A percentile compares a stretch with the other conserved stretches of the same genome.
Evolutionary conservation across 92 coral and sea anemone genomes (phyloP).

Genomic region (Parazoanthus atlanticus): DNA sequence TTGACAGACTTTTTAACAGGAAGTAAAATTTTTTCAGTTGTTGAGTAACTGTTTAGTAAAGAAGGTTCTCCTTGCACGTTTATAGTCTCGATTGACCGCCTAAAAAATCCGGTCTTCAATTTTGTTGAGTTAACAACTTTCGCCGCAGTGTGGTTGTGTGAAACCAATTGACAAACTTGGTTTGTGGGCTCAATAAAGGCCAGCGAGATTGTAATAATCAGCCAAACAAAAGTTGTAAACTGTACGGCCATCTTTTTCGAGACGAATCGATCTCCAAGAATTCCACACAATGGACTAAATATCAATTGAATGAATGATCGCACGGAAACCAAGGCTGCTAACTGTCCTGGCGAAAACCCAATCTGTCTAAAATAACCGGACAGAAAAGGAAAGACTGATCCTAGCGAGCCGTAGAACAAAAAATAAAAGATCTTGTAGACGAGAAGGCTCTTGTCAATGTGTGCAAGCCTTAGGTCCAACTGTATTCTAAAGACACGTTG

Average conservation of each 20-base stretch:
- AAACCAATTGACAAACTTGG: conserved; percentile 81
- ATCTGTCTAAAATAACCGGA: conserved; percentile 88
- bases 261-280: conserved; percentile 79
- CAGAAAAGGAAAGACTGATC: conserved; percentile 86
- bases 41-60: conserved; percentile 1
- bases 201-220: conserved; percentile 85
- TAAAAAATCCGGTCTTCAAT: conserved; percentile 92
- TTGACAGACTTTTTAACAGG: conserved; percentile 25
- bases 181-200: conserved; percentile 98
- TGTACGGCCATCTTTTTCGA: conserved; percentile 83
- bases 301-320: conserved; percentile 82
- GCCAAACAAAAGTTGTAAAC: conserved; percentile 88
- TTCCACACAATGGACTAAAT: conserved; percentile 88
- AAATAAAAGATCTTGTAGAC: conserved; percentile 88
- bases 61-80: conserved; percentile 26
- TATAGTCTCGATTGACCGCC: conserved; percentile 58
- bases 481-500: conserved; percentile 37
- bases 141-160: conserved; percentile 68
- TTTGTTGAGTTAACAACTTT: conserved; percentile 83
- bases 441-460: conserved; percentile 77
- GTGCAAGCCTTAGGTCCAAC: conserved; percentile 34
- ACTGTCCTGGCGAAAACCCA: conserved; percentile 86
- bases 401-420: conserved; percentile 83
- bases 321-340: conserved; percentile 68
- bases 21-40: conserved; percentile 10